phyloP scores from a whole-genome alignment of 2,888 invertebrate genomes.

The Tenodera sinensis region DNA sequence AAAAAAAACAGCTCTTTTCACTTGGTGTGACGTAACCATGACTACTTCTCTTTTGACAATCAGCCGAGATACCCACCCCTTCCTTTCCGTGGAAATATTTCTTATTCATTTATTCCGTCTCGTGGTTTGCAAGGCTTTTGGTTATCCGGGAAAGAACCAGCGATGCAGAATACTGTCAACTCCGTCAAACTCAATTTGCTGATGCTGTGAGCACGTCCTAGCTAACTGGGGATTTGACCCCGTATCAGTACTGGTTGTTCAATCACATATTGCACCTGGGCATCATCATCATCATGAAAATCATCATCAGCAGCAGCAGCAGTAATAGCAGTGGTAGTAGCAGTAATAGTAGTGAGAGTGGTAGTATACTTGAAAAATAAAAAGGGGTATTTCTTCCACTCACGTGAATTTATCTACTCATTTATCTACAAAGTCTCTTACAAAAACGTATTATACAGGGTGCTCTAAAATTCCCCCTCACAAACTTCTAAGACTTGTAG shows the following conservation, averaged over 20 bases:
- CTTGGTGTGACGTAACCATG: not conserved
- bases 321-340: too few species aligned
- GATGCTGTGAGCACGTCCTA: not conserved
- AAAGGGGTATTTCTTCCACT: too few species aligned
- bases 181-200: slow-evolving; percentile 5
- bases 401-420: too few species aligned
- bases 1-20: not conserved
- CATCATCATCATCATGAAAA: too few species aligned
- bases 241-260: not conserved
- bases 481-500: too few species aligned
- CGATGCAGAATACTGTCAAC: slow-evolving; percentile 1
- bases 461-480: too few species aligned
- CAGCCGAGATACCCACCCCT: not conserved
- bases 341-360: too few species aligned
- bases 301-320: too few species aligned
- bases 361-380: too few species aligned
- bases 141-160: not conserved
- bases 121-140: not conserved
- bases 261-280: too few species aligned
- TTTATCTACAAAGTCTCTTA: too few species aligned
- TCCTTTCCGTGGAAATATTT: not conserved
- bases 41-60: not conserved
- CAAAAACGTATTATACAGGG: too few species aligned
- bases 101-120: slow-evolving; percentile 9
- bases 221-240: not conserved